Evolutionary conservation across 2,888 invertebrate genomes (phyloP).

Genomic region (Tortricodes alternella): DNA sequence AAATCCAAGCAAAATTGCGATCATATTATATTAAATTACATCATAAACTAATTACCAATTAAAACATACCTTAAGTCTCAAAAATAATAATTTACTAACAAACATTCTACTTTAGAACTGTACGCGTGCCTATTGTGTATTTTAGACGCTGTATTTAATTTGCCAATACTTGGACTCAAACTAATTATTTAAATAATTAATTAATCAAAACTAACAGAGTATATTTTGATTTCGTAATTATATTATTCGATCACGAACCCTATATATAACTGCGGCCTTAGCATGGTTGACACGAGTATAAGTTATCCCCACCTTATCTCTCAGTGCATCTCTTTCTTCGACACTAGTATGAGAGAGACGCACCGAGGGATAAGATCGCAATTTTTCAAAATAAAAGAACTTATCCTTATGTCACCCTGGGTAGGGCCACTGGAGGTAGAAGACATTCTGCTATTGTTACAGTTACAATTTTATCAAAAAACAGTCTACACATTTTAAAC

Average conservation of each 20-base stretch:
- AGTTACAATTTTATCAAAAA: background rate
- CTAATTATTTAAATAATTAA: background rate
- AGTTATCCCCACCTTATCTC: no score
- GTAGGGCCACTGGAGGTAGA: constrained; percentile 16
- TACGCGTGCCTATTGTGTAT: no score
- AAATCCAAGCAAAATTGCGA: constrained; percentile 67
- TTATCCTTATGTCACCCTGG: no score
- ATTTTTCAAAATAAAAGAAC: no score
- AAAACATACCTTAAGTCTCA: constrained; percentile 80
- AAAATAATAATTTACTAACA: constrained; percentile 83
- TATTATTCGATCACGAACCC: background rate
- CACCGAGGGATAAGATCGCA: no score
- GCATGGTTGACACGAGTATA: no score
- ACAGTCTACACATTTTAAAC: background rate
- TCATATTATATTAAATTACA: constrained; percentile 76
- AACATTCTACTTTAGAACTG: constrained; percentile 44
- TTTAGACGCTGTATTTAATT: constrained; percentile 2
- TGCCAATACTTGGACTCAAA: background rate
- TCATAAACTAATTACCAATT: constrained; percentile 79
- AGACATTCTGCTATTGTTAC: background rate
- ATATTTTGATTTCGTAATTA: background rate
- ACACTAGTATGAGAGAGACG: no score
- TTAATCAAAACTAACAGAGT: no score
- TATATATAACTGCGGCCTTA: no score
- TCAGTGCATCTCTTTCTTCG: no score